These are phyloP conservation scores for Cacoxenus indagator DNA, from an alignment of 2,888 invertebrate species.

Conservation along the genomic window DNA sequence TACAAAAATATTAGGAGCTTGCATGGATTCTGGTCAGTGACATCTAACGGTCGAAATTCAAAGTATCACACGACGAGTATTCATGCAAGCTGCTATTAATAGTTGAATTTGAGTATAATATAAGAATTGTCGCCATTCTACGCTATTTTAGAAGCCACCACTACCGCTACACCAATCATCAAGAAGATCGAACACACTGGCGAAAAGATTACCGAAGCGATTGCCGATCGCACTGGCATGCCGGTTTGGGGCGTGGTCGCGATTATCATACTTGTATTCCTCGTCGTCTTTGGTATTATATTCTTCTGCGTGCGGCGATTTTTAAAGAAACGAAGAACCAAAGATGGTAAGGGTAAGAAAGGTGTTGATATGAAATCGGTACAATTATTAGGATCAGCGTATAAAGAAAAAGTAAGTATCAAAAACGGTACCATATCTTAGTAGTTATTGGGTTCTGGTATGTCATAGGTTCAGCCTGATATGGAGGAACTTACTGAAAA, in stretches of 20 bases:
- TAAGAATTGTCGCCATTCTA: neutral
- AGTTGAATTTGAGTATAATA: neutral
- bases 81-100: neutral
- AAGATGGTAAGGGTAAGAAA: conserved; percentile 95
- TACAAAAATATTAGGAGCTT: neutral
- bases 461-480: conserved; percentile 89
- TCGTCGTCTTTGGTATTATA: conserved; percentile 86
- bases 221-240: conserved; percentile 82
- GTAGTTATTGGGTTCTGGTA: conserved; percentile 72
- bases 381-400: conserved; percentile 94
- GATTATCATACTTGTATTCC: conserved; percentile 84
- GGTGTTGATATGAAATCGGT: conserved; percentile 97
- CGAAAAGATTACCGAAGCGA: conserved; percentile 74
- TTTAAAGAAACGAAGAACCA: conserved; percentile 91
- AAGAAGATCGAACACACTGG: conserved; percentile 68
- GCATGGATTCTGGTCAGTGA: neutral
- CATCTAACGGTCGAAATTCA: too few relatives aligned
- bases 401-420: conserved; percentile 95
- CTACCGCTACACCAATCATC: conserved; percentile 61
- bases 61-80: too few relatives aligned
- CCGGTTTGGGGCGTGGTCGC: conserved; percentile 89
- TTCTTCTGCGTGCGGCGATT: conserved; percentile 94
- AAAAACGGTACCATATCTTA: conserved; percentile 65
- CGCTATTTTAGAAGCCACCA: conserved; percentile 45
- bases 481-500: conserved; percentile 96